Conservation (phyloP, 2,888 invertebrate species). For the Charanyca ferruginea region DNA sequence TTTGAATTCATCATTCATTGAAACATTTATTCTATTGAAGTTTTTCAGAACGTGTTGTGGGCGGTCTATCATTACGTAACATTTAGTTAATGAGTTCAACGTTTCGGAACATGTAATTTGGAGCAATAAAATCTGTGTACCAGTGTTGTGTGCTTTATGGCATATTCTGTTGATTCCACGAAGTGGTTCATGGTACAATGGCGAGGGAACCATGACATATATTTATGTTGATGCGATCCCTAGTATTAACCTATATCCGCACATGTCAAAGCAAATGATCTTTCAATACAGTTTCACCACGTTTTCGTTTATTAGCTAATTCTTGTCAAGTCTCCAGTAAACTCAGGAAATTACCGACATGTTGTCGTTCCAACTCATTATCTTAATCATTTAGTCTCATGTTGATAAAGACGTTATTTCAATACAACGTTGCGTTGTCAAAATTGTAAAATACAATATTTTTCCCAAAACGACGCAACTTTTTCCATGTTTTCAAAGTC, state of each 20-base stretch:
- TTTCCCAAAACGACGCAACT: not conserved
- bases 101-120: slow-evolving; percentile 79
- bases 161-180: slow-evolving; percentile 63
- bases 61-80: slow-evolving; percentile 61
- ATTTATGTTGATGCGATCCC: slow-evolving; percentile 13
- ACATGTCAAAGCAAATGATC: slow-evolving; percentile 29
- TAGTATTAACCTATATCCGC: slow-evolving; percentile 29
- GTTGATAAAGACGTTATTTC: slow-evolving; percentile 19
- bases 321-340: slow-evolving; percentile 48
- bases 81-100: slow-evolving; percentile 71
- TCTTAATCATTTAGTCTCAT: slow-evolving; percentile 21
- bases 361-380: slow-evolving; percentile 28
- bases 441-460: not conserved
- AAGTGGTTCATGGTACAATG: slow-evolving; percentile 57
- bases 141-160: slow-evolving; percentile 58
- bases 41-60: slow-evolving; percentile 61
- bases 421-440: not conserved
- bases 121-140: slow-evolving; percentile 73
- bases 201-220: slow-evolving; percentile 45
- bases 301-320: slow-evolving; percentile 37
- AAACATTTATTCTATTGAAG: slow-evolving; percentile 62
- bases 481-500: no score
- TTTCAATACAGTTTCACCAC: slow-evolving; percentile 41
- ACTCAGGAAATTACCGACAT: slow-evolving; percentile 24
- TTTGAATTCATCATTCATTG: slow-evolving; percentile 65